Percentiles rank a stretch among this genome's conserved stretches.
Evolutionary conservation across 2,113 vertebrate genomes (phyloP).

Genomic region (Apeltes quadracus): DNA sequence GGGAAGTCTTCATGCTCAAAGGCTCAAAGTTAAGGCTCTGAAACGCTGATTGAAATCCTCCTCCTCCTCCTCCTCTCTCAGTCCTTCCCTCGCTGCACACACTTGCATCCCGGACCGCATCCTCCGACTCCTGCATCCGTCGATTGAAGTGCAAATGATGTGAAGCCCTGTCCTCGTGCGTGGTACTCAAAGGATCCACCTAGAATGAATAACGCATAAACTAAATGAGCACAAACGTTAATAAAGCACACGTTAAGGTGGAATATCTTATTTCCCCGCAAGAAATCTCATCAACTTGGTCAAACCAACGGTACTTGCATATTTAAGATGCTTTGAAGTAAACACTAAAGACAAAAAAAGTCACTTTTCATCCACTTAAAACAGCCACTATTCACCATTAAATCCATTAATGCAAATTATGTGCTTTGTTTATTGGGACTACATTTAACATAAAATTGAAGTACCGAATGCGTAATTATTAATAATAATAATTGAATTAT

Average conservation of each 20-base stretch:
- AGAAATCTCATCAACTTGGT: neutral
- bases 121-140: conserved; percentile 32
- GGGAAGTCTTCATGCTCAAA: conserved; percentile 15
- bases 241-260: neutral
- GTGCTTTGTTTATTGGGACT: neutral
- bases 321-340: neutral
- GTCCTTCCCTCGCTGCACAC: neutral
- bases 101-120: conserved; percentile 24
- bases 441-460: neutral
- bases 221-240: neutral
- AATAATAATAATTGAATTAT: no score
- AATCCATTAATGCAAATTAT: neutral
- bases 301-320: neutral
- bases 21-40: neutral
- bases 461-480: neutral
- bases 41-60: conserved; percentile 15
- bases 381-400: neutral
- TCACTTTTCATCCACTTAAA: neutral
- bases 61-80: neutral
- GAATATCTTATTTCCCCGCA: neutral
- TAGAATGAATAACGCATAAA: neutral
- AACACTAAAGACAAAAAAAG: neutral
- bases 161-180: conserved; percentile 31
- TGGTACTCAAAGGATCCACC: conserved; percentile 66
- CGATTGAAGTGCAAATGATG: conserved; percentile 60